A percentile compares a stretch with the other conserved stretches of the same genome.
Evolutionary conservation across 2,797 vertebrate genomes (phyloP).

Genomic region (Gymnoscopelus microlampas): DNA sequence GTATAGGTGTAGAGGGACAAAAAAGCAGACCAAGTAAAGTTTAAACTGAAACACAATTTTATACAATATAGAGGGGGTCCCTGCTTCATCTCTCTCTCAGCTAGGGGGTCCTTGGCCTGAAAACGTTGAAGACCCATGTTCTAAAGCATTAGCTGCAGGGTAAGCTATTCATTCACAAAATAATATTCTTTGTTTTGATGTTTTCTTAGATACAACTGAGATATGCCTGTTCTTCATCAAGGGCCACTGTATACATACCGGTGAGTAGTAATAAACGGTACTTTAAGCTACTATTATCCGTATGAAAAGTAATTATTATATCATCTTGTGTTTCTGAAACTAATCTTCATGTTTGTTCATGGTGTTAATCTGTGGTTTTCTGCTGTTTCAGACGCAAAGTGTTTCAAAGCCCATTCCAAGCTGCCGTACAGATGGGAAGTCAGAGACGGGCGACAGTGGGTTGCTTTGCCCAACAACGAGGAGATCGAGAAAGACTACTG

Average conservation of each 20-base stretch:
- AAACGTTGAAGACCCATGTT: too few relatives aligned
- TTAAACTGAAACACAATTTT: too few relatives aligned
- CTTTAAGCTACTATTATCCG: neutral
- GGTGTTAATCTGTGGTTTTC: neutral
- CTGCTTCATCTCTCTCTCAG: too few relatives aligned
- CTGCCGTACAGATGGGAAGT: slow-evolving; percentile 81
- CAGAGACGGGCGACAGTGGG: slow-evolving; percentile 59
- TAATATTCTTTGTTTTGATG: neutral
- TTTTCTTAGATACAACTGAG: slow-evolving; percentile 74
- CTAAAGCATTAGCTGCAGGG: too few relatives aligned
- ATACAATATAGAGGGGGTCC: too few relatives aligned
- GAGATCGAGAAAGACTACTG: slow-evolving; percentile 77
- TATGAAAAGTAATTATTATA: neutral
- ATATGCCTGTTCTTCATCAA: slow-evolving; percentile 82
- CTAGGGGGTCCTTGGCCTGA: too few relatives aligned
- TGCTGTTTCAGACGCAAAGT: slow-evolving; percentile 59
- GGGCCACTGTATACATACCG: slow-evolving; percentile 71
- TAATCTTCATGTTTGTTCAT: neutral
- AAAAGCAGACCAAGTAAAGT: too few relatives aligned
- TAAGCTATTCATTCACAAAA: neutral
- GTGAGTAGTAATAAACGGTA: slow-evolving; percentile 55
- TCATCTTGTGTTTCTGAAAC: neutral
- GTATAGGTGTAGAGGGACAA: too few relatives aligned
- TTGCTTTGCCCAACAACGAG: slow-evolving; percentile 63
- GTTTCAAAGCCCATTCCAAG: slow-evolving; percentile 70